phyloP scores from a whole-genome alignment of 2,797 vertebrate genomes.

The Eulemur mongoz region DNA sequence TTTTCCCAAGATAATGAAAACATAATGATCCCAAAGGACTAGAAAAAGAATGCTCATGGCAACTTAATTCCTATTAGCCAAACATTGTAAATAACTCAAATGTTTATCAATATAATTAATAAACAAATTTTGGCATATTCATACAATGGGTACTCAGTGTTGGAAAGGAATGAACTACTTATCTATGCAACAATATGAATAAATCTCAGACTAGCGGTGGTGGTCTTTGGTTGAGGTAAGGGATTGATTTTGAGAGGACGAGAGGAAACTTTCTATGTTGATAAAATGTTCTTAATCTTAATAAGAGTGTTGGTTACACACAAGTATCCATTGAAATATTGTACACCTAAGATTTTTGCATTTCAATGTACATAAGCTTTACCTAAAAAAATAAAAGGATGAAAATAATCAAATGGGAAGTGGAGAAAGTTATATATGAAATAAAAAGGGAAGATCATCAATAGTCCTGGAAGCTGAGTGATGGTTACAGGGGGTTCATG shows the following conservation, averaged over 20 bases:
- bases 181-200: not conserved
- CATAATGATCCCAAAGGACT: not conserved
- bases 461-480: not conserved
- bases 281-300: not conserved
- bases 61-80: not conserved
- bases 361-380: not conserved
- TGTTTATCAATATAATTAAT: not conserved
- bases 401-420: not conserved
- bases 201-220: not conserved
- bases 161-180: not conserved
- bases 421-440: not conserved
- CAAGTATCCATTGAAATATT: not conserved
- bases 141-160: not conserved
- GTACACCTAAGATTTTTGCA: not conserved
- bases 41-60: not conserved
- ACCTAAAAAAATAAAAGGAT: not conserved
- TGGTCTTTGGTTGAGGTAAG: not conserved
- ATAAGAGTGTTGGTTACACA: not conserved
- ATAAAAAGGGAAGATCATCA: not conserved
- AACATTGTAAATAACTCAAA: not conserved
- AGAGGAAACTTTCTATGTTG: not conserved
- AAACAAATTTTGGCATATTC: not conserved
- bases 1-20: not conserved
- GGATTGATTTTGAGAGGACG: not conserved
- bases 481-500: not conserved